phyloP scores from a whole-genome alignment of 2,113 vertebrate genomes.

The Zosterops hypoxanthus region DNA sequence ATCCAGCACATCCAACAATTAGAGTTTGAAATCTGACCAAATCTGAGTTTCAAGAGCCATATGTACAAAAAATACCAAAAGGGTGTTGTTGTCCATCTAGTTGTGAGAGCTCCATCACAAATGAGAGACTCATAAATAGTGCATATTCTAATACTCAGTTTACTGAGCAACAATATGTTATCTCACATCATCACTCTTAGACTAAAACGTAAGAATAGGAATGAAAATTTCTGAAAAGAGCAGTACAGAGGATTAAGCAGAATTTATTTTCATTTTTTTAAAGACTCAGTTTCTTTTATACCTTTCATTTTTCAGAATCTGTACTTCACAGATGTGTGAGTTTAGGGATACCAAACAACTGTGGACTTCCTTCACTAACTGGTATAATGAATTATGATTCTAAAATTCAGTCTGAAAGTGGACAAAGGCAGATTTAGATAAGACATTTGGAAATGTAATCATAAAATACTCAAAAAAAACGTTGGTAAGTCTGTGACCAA shows the following conservation, averaged over 20 bases:
- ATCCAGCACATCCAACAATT: background rate
- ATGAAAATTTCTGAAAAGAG: background rate
- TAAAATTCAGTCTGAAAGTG: background rate
- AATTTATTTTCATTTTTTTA: background rate
- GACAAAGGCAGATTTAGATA: background rate
- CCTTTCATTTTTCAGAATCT: background rate
- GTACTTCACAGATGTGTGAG: background rate
- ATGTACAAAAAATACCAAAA: background rate
- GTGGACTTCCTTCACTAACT: background rate
- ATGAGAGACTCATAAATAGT: background rate
- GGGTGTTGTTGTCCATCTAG: background rate
- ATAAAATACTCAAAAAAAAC: background rate
- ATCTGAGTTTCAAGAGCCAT: background rate
- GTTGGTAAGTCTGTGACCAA: background rate
- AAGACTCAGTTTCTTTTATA: background rate
- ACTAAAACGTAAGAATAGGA: background rate
- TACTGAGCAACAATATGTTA: background rate
- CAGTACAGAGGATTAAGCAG: background rate
- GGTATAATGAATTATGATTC: background rate
- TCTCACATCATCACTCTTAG: background rate
- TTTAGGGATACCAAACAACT: background rate
- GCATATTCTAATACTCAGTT: background rate
- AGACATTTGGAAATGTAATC: background rate
- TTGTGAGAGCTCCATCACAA: background rate
- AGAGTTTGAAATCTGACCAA: background rate